Conservation (phyloP, 2,888 invertebrate species). For the Drosophila tanythrix region DNA sequence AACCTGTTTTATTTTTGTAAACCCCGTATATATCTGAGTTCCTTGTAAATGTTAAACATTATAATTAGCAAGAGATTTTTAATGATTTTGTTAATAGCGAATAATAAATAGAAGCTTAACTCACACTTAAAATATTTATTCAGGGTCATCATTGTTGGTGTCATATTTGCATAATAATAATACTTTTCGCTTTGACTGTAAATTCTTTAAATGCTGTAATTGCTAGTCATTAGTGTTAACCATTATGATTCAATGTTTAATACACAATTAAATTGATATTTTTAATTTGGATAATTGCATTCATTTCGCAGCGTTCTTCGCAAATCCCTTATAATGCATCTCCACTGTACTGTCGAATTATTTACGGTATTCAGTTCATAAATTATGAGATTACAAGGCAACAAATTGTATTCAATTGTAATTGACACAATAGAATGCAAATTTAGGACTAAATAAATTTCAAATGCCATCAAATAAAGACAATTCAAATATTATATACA, state of each 20-base stretch:
- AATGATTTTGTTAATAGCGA: neutral
- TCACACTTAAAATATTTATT: neutral
- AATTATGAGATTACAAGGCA: conserved; percentile 4
- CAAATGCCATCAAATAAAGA: conserved; percentile 18
- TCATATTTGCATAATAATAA: neutral
- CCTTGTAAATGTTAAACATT: neutral
- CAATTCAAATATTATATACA: neutral
- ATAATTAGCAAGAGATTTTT: neutral
- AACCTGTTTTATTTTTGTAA: neutral
- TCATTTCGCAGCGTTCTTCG: neutral
- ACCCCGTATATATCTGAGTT: neutral
- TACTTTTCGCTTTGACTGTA: neutral
- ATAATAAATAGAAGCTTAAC: neutral
- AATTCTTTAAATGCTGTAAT: neutral
- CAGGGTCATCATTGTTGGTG: neutral
- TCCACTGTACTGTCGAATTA: neutral
- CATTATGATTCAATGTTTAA: conserved; percentile 1
- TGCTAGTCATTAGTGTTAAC: conserved; percentile 5
- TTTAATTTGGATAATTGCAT: neutral
- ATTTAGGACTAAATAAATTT: conserved; percentile 13
- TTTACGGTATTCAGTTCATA: neutral
- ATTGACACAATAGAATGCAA: conserved; percentile 22
- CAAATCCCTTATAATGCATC: neutral
- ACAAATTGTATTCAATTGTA: conserved; percentile 5
- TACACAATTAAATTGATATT: neutral